Evolutionary conservation across 1,140 invertebrate species (phyloP).

Genomic region (Drosophila murphyi): DNA sequence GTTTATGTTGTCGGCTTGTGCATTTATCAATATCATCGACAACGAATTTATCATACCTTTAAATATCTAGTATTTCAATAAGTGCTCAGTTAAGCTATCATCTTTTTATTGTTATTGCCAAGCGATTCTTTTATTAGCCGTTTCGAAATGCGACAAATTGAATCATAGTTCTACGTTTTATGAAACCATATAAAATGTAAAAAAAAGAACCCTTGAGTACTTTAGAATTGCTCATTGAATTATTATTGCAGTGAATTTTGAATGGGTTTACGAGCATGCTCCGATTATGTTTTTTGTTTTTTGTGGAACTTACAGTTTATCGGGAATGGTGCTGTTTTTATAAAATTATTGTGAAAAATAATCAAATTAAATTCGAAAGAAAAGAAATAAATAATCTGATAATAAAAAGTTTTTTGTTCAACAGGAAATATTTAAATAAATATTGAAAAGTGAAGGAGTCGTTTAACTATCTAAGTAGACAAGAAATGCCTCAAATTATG

Average conservation of each 20-base stretch:
- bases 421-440: too few species aligned
- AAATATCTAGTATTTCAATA: background rate
- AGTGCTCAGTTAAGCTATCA: background rate
- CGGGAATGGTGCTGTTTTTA: background rate
- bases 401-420: background rate
- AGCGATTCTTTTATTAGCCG: background rate
- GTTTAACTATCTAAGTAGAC: too few species aligned
- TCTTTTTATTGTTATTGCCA: too few species aligned
- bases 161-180: conserved; percentile 20
- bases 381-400: background rate
- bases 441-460: too few species aligned
- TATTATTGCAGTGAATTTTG: conserved; percentile 18
- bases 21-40: conserved; percentile 7
- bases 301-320: conserved; percentile 36
- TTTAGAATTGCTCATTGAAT: conserved; percentile 2
- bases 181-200: background rate
- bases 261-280: conserved; percentile 9
- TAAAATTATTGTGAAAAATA: background rate
- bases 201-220: background rate
- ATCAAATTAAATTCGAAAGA: background rate
- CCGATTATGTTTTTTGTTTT: background rate
- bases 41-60: background rate
- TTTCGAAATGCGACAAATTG: conserved; percentile 4
- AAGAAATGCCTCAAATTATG: too few species aligned
- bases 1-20: background rate